Evolutionary conservation across 2,888 invertebrate species (phyloP).

Genomic region (Callosobruchus maculatus): DNA sequence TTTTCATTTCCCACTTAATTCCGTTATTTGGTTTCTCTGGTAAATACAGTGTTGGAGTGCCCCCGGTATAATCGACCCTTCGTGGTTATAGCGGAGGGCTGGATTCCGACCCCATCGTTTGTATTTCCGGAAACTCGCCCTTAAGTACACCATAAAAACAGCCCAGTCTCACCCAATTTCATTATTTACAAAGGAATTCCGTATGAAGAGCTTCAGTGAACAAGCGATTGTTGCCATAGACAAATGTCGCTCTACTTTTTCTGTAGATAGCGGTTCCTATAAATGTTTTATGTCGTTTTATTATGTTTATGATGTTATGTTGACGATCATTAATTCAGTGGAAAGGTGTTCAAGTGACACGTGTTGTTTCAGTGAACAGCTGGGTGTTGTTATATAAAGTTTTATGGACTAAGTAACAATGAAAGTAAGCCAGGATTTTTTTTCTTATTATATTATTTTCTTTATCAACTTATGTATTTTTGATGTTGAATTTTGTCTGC

Average conservation of each 20-base stretch:
- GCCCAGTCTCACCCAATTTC: not conserved
- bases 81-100: not conserved
- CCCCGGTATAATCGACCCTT: not conserved
- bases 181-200: not conserved
- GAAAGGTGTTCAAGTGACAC: not conserved
- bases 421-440: no score
- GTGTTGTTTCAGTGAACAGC: not conserved
- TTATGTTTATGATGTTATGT: not conserved
- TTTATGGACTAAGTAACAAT: no score
- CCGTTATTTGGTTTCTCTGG: not conserved
- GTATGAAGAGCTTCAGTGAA: not conserved
- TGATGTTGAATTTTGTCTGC: no score
- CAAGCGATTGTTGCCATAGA: not conserved
- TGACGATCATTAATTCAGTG: not conserved
- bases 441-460: no score
- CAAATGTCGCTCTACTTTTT: not conserved
- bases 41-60: not conserved
- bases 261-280: not conserved
- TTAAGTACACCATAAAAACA: not conserved
- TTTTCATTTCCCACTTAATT: not conserved
- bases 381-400: no score
- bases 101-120: not conserved
- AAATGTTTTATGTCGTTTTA: not conserved
- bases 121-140: not conserved
- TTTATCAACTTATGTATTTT: no score